Base-by-base conservation (phyloP, 1,140 invertebrate genomes). In the Diorhabda carinulata region DNA sequence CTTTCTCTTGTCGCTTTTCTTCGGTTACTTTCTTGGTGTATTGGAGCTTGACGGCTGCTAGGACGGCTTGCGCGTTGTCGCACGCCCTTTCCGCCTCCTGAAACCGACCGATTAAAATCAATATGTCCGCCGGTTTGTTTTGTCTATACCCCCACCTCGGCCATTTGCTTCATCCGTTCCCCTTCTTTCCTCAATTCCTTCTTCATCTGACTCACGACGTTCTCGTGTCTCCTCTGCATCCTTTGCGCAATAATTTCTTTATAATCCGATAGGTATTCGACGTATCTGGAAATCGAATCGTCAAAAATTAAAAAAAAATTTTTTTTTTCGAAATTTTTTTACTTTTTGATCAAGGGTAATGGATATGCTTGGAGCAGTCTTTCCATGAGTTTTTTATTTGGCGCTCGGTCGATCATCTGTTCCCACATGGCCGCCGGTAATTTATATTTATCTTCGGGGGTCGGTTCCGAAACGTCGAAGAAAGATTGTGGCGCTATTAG, bases 381-480 rank as follows among this genome's bases (percentile, higher is more conserved):
- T 4, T 72, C 72, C 61, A 81, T 72, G 40, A 74, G 60, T 60
- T 73, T 74, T 61, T 72, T 77, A 5, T 47, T 68, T 0, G 80
- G 79, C 43, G 71, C 71, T 69, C 76, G 75, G 58, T 78, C 76
- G 8, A 80, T 79, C 3, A 73, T 77, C 63, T 79, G 77, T 62
- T 78, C 73, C 80, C 80, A 81, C 79, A 80, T 79, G 4, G 73
- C 74, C 4, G 74, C 66, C 3, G 79, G 79, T 57, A 79, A 66
- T 43, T 76, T 71, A 52, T 74, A 77, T 58, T 74, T 74, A 66
- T 79, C 76, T 66, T 79, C 73, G 0, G 72, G 72, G 59, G 66
- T 52, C 40, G 69, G 47, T 42, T 73, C 43, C 41, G 78, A 77
- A 6, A 70, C 62, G 44, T 79, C 76, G 47, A 80, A 80, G 66